A percentile compares a stretch with the other conserved stretches of the same genome.
Evolutionary conservation across 1,140 invertebrate genomes (phyloP).

Genomic region (Arion vulgaris): DNA sequence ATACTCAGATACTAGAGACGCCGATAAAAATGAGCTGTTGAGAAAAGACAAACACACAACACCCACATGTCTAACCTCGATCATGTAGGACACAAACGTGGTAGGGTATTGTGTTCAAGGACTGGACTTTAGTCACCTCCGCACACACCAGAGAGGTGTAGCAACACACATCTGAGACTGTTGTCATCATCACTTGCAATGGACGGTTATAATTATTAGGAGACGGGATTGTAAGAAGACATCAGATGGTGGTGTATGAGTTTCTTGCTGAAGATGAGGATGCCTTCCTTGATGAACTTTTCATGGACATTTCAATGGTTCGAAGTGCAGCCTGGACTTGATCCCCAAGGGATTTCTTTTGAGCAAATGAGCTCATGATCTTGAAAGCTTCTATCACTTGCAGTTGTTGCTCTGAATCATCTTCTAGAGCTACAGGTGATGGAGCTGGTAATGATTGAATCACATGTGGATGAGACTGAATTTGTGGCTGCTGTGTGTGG

Average conservation of each 20-base stretch:
- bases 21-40: too few relatives aligned
- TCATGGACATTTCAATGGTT: constrained; percentile 39
- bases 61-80: too few relatives aligned
- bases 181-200: too few relatives aligned
- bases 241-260: constrained; percentile 23
- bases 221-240: too few relatives aligned
- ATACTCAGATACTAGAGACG: too few relatives aligned
- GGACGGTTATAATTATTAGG: too few relatives aligned
- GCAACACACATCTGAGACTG: too few relatives aligned
- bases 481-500: constrained; percentile 23
- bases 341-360: constrained; percentile 31
- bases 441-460: not conserved
- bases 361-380: constrained; percentile 36
- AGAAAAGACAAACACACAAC: too few relatives aligned
- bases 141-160: too few relatives aligned
- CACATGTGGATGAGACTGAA: not conserved
- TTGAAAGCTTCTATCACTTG: constrained; percentile 38
- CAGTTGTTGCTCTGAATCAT: constrained; percentile 27
- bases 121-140: too few relatives aligned
- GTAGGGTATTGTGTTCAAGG: too few relatives aligned
- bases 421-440: constrained; percentile 6
- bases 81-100: too few relatives aligned
- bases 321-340: constrained; percentile 27
- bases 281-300: not conserved
- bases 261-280: not conserved